phyloP scores from a whole-genome alignment of 2,113 vertebrate genomes.

The Orthonyx spaldingii region DNA sequence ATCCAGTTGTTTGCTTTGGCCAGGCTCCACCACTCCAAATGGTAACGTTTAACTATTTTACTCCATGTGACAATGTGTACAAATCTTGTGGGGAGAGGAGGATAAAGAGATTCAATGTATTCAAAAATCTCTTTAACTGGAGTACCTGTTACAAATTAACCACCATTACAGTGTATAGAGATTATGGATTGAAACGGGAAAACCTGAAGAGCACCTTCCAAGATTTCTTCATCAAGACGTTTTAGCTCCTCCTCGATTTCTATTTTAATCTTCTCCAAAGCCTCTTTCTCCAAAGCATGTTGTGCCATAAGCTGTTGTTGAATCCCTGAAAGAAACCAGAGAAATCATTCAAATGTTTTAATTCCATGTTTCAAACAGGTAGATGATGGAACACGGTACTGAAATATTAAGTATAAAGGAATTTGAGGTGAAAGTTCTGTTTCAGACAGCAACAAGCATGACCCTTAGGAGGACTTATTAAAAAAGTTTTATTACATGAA shows the following conservation, averaged over 20 bases:
- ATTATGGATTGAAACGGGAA: not conserved
- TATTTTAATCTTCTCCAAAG: slow-evolving; percentile 77
- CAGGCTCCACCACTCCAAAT: not conserved
- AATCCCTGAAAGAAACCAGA: slow-evolving; percentile 62
- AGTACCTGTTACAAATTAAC: slow-evolving; percentile 42
- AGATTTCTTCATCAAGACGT: slow-evolving; percentile 85
- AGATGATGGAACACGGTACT: not conserved
- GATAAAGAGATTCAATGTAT: not conserved
- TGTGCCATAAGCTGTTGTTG: slow-evolving; percentile 49
- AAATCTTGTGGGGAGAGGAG: not conserved
- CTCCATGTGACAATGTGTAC: not conserved
- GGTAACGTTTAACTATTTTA: not conserved
- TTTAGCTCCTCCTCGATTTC: slow-evolving; percentile 86
- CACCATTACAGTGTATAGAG: not conserved
- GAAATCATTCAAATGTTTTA: not conserved
- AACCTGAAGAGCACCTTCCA: slow-evolving; percentile 72
- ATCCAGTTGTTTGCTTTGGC: slow-evolving; percentile 32
- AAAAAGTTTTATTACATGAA: not conserved
- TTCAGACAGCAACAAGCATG: not conserved
- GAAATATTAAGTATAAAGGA: not conserved
- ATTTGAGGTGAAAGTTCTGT: not conserved
- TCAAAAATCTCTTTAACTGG: not conserved
- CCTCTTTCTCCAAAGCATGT: slow-evolving; percentile 64
- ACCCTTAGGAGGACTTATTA: not conserved
- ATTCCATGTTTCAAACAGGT: not conserved